Evolutionary conservation across 2,888 invertebrate species (phyloP).

Genomic region (Aphodius granarius): DNA sequence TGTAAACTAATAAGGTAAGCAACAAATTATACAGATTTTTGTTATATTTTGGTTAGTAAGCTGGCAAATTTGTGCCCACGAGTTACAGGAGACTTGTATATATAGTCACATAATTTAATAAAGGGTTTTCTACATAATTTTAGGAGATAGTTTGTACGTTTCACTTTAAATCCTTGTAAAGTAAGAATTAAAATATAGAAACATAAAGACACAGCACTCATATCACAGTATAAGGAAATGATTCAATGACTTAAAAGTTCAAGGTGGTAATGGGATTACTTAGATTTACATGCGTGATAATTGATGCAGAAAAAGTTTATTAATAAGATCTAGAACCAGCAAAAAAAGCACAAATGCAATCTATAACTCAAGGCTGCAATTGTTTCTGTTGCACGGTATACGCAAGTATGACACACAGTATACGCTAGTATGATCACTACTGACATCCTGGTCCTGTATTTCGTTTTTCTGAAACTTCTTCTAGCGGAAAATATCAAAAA

Average conservation of each 20-base stretch:
- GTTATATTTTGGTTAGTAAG: too few species aligned
- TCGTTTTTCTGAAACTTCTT: background rate
- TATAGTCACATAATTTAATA: too few species aligned
- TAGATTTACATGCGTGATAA: constrained; percentile 37
- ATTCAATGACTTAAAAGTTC: constrained; percentile 42
- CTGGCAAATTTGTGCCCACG: too few species aligned
- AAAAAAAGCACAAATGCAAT: constrained; percentile 38
- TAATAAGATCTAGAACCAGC: constrained; percentile 7
- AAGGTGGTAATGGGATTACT: constrained; percentile 42
- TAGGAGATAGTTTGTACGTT: too few species aligned
- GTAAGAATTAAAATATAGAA: background rate
- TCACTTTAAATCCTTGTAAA: background rate
- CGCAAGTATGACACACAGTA: background rate
- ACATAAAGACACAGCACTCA: background rate
- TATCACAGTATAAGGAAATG: constrained; percentile 27
- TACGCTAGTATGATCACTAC: background rate
- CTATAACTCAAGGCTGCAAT: constrained; percentile 40
- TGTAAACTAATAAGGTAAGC: too few species aligned
- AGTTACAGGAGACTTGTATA: too few species aligned
- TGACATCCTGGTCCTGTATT: background rate
- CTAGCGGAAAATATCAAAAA: background rate
- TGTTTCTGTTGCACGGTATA: constrained; percentile 38
- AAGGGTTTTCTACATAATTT: too few species aligned
- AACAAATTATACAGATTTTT: too few species aligned
- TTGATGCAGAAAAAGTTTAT: constrained; percentile 34